Conservation (phyloP, 2,113 vertebrate species). For the Pogona vitticeps region DNA sequence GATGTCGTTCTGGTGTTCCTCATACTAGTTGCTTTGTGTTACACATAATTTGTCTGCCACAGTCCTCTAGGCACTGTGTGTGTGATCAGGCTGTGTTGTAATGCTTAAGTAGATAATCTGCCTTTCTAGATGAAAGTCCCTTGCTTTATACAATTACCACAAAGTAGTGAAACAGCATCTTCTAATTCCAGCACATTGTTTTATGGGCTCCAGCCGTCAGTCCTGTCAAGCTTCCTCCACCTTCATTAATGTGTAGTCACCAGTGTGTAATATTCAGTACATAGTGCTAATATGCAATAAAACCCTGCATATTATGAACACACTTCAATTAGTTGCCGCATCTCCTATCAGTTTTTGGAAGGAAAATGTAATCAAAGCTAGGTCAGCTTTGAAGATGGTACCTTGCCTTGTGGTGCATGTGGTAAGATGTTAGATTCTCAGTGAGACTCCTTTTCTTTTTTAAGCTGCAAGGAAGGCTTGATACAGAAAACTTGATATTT, state of each 20-base stretch:
- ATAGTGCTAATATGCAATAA: conserved; percentile 8
- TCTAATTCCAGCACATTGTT: conserved; percentile 1
- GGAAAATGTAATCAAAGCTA: conserved; percentile 25
- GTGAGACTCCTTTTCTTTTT: no score
- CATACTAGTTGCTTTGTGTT: neutral
- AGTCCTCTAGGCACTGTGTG: neutral
- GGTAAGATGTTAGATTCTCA: conserved; percentile 19
- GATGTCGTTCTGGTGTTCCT: neutral
- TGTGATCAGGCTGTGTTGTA: neutral
- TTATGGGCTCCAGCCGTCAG: conserved; percentile 26
- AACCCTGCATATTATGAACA: conserved; percentile 20
- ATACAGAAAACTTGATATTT: no score
- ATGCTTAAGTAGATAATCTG: neutral
- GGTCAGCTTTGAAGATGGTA: conserved; percentile 26
- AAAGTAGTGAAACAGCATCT: neutral
- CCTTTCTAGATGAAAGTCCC: conserved; percentile 5
- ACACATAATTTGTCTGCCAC: neutral
- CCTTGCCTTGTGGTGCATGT: conserved; percentile 41
- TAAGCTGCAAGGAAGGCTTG: no score
- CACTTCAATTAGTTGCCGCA: conserved; percentile 6
- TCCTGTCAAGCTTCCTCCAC: conserved; percentile 4
- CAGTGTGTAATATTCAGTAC: neutral
- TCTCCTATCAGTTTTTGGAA: conserved; percentile 14
- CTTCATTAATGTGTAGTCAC: neutral
- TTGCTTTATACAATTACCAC: neutral